Evolutionary conservation across 2,888 invertebrate genomes (phyloP).

Genomic region (Megalurothrips usitatus): DNA sequence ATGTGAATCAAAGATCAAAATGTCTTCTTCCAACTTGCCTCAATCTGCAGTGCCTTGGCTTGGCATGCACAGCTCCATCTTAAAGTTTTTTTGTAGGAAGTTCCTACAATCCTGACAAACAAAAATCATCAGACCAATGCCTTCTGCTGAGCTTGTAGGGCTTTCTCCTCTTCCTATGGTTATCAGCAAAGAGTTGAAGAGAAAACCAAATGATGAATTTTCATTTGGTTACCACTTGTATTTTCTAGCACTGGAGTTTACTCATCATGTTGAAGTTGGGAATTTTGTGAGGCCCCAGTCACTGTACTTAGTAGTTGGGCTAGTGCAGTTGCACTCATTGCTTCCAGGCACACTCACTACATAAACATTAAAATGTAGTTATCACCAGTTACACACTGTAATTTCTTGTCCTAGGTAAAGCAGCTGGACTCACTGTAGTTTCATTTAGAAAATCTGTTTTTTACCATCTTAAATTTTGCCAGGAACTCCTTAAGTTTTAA

Average conservation of each 20-base stretch:
- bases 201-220: background rate
- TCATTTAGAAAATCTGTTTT: too few relatives aligned
- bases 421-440: too few relatives aligned
- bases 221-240: background rate
- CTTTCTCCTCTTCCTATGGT: background rate
- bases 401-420: too few relatives aligned
- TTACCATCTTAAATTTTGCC: too few relatives aligned
- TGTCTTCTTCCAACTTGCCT: conserved; percentile 14
- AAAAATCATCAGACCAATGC: background rate
- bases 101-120: background rate
- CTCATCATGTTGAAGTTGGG: background rate
- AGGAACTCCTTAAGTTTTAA: background rate
- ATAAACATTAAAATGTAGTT: too few relatives aligned
- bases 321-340: conserved; percentile 16
- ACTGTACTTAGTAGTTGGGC: background rate
- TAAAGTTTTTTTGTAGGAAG: background rate
- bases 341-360: background rate
- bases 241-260: too few relatives aligned
- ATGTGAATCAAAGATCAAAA: conserved; percentile 32
- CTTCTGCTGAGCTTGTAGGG: conserved; percentile 10
- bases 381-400: too few relatives aligned
- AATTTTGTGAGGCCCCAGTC: conserved; percentile 7
- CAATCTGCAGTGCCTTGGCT: background rate
- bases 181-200: background rate
- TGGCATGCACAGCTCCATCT: background rate